Conservation (phyloP, 2,113 vertebrate species). For the Triplophysa dalaica region DNA sequence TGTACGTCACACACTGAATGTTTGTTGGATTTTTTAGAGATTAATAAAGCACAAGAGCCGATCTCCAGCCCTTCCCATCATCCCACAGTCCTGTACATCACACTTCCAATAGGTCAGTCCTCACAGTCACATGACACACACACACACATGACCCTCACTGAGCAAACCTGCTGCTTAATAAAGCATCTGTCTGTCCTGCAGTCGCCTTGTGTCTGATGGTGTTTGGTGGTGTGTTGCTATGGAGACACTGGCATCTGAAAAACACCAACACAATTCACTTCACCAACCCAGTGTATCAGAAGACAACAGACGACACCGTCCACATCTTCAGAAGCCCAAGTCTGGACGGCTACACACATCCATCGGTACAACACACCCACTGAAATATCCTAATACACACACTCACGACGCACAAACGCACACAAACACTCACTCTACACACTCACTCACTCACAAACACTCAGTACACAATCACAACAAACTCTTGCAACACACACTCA, state of each 20-base stretch:
- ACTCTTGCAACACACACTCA: too few species aligned
- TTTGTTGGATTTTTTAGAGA: constrained; percentile 37
- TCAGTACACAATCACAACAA: too few species aligned
- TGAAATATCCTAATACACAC: background rate
- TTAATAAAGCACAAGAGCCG: constrained; percentile 31
- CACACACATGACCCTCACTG: background rate
- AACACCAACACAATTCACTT: constrained; percentile 90
- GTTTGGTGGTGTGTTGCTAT: constrained; percentile 73
- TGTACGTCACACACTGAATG: background rate
- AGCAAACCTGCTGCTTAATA: background rate
- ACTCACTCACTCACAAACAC: background rate
- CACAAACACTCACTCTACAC: too few species aligned
- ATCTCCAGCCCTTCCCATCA: constrained; percentile 46
- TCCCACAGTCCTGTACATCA: constrained; percentile 68
- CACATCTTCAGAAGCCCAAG: constrained; percentile 80
- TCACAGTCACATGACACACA: background rate
- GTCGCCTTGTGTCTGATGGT: constrained; percentile 70
- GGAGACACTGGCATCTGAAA: constrained; percentile 83
- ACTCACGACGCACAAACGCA: too few species aligned
- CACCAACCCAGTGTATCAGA: constrained; percentile 90
- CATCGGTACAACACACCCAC: constrained; percentile 70
- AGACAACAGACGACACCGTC: constrained; percentile 83
- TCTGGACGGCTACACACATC: constrained; percentile 81
- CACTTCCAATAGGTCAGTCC: constrained; percentile 80
- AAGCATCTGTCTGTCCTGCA: constrained; percentile 49